Conservation (phyloP, 2,888 invertebrate genomes). For the Chalcosyrphus nemorum region DNA sequence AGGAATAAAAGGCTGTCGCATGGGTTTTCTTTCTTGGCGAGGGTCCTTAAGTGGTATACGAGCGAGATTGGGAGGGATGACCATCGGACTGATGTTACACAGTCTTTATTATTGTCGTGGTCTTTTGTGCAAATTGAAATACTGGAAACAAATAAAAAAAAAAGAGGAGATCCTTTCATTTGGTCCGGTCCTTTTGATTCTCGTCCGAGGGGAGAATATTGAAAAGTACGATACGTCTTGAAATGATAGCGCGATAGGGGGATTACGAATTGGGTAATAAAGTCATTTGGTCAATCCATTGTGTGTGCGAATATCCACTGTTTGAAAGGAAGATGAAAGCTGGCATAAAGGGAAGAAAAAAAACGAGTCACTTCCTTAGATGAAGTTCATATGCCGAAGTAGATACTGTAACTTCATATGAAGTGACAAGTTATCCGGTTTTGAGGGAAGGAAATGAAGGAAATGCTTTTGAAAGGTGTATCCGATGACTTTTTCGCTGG, state of each 20-base stretch:
- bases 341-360: not conserved
- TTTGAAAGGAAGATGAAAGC: conserved; percentile 4
- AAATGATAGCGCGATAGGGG: not conserved
- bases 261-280: conserved; percentile 41
- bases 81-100: conserved; percentile 55
- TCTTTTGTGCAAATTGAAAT: conserved; percentile 72
- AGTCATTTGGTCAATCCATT: conserved; percentile 38
- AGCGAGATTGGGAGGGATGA: conserved; percentile 6
- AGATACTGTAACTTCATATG: not conserved
- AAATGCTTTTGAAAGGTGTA: too few relatives aligned
- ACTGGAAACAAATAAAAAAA: conserved; percentile 69
- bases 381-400: not conserved
- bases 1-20: conserved; percentile 59
- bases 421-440: not conserved
- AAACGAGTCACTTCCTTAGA: not conserved
- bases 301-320: conserved; percentile 19
- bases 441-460: too few relatives aligned
- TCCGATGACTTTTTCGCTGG: too few relatives aligned
- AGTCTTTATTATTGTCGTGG: conserved; percentile 67
- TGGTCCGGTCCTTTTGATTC: not conserved
- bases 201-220: conserved; percentile 15
- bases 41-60: conserved; percentile 49
- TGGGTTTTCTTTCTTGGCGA: conserved; percentile 15
- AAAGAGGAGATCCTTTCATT: conserved; percentile 49
- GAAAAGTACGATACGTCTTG: conserved; percentile 1